phyloP scores from a whole-genome alignment of 2,797 vertebrate species.

The Leptodactylus fallax region DNA sequence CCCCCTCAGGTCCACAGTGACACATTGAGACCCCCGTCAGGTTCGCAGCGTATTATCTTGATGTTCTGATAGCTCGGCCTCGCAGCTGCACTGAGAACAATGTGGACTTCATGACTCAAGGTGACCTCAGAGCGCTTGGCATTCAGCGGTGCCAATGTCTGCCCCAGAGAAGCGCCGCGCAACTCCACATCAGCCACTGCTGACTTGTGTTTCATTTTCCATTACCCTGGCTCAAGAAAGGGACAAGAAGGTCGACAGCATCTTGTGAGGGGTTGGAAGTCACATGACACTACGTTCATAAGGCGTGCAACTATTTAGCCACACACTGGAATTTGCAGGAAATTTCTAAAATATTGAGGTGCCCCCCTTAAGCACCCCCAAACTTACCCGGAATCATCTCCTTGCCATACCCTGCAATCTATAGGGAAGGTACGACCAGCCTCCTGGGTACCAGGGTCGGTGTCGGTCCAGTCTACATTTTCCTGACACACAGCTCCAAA shows the following conservation, averaged over 20 bases:
- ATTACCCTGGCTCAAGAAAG: background rate
- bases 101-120: constrained; percentile 52
- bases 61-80: background rate
- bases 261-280: background rate
- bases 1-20: too few species aligned
- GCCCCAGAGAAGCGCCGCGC: background rate
- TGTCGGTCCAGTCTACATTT: too few species aligned
- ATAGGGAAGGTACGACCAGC: too few species aligned
- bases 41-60: background rate
- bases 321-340: too few species aligned
- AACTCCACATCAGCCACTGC: constrained; percentile 17
- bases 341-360: too few species aligned
- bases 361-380: too few species aligned
- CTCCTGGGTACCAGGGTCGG: too few species aligned
- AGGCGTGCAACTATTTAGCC: too few species aligned
- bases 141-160: constrained; percentile 24
- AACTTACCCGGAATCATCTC: too few species aligned
- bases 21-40: background rate
- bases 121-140: constrained; percentile 54
- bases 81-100: constrained; percentile 25
- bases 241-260: background rate
- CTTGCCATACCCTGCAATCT: too few species aligned
- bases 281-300: background rate
- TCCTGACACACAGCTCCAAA: too few species aligned
- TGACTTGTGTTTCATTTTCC: constrained; percentile 18